phyloP scores from a whole-genome alignment of 2,888 invertebrate genomes.

The Acanthosepion lycidas region DNA sequence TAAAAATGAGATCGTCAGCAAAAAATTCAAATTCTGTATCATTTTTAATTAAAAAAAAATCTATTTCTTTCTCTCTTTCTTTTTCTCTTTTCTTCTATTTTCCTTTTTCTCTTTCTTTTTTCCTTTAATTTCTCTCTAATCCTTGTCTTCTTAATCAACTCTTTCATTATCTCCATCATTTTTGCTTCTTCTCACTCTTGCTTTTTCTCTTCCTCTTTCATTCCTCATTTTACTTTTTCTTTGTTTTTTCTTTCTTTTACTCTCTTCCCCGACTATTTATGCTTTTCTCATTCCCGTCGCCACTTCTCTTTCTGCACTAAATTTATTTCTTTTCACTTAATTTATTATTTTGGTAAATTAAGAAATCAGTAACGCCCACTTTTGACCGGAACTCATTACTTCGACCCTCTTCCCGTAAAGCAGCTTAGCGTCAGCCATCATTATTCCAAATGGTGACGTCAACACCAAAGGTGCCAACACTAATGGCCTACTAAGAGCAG shows the following conservation, averaged over 20 bases:
- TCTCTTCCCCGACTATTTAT: not conserved
- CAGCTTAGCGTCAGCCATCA: not conserved
- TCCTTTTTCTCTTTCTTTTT: not conserved
- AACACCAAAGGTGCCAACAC: not conserved
- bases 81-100: not conserved
- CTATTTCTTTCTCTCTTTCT: not conserved
- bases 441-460: not conserved
- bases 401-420: not conserved
- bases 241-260: not conserved
- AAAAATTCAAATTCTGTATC: too few species aligned
- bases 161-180: not conserved
- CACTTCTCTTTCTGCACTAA: too few species aligned
- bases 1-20: too few species aligned
- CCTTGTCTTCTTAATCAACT: not conserved
- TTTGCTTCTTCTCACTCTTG: accelerated
- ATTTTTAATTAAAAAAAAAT: too few species aligned
- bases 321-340: not conserved
- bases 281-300: not conserved
- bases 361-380: not conserved
- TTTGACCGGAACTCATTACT: slow-evolving; percentile 20
- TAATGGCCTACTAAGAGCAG: not conserved
- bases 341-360: not conserved
- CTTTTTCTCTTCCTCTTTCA: not conserved
- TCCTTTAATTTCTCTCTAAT: not conserved
- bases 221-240: not conserved